Base-by-base conservation (phyloP, 1,140 invertebrate genomes). In the Catajapyx aquilonaris region DNA sequence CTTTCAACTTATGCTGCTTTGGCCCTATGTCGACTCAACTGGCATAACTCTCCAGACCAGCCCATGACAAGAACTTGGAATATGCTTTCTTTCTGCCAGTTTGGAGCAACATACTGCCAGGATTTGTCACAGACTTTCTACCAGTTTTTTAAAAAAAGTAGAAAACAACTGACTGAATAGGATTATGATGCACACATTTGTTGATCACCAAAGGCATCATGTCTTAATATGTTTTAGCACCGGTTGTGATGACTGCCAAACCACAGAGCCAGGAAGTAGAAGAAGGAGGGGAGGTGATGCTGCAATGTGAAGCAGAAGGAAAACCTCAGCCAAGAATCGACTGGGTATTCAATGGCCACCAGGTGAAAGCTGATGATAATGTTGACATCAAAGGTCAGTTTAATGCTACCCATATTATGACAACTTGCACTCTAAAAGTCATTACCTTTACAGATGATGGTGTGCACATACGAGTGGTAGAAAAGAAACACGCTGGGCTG, bases 281-380 rank as follows among this genome's bases (percentile, higher is more conserved):
- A 31, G 75, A 78, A 48, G 72, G 71, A 1, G 68, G 68, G 3
- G 54, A 66, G 34, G 46, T 77, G 1, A 62, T 68, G n/a, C 47
- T 83, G 1, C 61, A 64, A 1, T 85, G 80, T 48, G 53, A 48
- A 1, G 70, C 73, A 0, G 59, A 56, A 2, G 84, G 81, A 0
- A 59, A 69, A 31, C 80, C 84, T 0, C 53, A 66, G 31, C 83
- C 84, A 0, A 56, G 56, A 1, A 59, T 87, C 5, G 67, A 72
- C 35, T 93, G 86, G 86, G 55, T 87, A 19, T 67, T 87, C 7
- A 90, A 91, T 50, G 81, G 83, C 0, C 66, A 76, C 37, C 57
- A 70, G 15, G 53, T 76, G 2, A 51, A 54, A 3, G 59, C 55
- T 35, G 71, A 48, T 41, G 44, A 44, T 9, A 41, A 46, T 31